These are phyloP conservation scores for Drosophila watanabei DNA, from an alignment of 1,140 invertebrate genomes.

Conservation along the genomic window DNA sequence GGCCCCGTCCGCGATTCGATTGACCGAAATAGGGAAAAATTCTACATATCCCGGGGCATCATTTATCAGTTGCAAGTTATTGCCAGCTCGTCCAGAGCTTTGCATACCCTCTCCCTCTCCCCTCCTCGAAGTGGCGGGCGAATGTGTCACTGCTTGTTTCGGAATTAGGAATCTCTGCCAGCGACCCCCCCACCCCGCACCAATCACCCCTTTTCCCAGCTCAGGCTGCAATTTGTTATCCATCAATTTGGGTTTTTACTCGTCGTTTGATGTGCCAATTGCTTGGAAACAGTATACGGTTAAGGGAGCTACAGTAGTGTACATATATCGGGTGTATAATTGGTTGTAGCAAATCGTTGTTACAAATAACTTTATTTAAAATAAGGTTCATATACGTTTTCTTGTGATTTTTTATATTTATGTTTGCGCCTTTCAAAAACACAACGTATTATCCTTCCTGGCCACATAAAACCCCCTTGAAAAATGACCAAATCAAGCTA, in stretches of 20 bases:
- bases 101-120: slow-evolving; percentile 45
- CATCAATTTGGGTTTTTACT: slow-evolving; percentile 55
- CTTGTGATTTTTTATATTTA: too few species aligned
- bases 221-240: slow-evolving; percentile 66
- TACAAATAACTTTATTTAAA: background rate
- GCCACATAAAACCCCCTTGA: background rate
- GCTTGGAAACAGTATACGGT: slow-evolving; percentile 2
- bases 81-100: slow-evolving; percentile 76
- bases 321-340: background rate
- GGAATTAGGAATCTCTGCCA: slow-evolving; percentile 36
- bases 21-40: slow-evolving; percentile 80
- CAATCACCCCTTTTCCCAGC: background rate
- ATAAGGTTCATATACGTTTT: too few species aligned
- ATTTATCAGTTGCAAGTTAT: slow-evolving; percentile 81
- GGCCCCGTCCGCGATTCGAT: slow-evolving; percentile 55
- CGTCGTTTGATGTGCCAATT: slow-evolving; percentile 26
- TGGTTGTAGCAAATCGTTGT: background rate
- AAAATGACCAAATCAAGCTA: background rate
- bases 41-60: slow-evolving; percentile 65
- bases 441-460: background rate
- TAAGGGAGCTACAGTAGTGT: background rate
- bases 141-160: slow-evolving; percentile 63
- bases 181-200: slow-evolving; percentile 2
- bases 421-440: background rate
- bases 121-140: slow-evolving; percentile 21